Percentiles rank a stretch among this genome's conserved stretches.
Conservation (phyloP, 2,888 invertebrate genomes). For the Drosophila anomelani region DNA sequence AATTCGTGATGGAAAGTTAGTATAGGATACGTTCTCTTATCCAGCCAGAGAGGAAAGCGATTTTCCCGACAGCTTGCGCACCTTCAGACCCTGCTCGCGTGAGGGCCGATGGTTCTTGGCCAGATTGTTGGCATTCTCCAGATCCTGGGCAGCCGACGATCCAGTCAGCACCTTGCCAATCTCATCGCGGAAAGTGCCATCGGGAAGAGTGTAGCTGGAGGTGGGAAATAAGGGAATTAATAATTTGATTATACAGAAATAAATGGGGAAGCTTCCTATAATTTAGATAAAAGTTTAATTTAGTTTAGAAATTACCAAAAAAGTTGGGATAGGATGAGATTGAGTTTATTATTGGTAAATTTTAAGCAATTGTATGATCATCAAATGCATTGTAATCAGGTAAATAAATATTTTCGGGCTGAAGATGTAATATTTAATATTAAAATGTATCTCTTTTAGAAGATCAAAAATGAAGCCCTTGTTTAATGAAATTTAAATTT, state of each 20-base stretch:
- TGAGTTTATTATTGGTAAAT: no score
- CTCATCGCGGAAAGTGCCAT: constrained; percentile 75
- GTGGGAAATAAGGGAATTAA: background rate
- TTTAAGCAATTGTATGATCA: no score
- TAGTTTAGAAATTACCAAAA: background rate
- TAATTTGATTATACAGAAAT: background rate
- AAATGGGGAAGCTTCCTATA: background rate
- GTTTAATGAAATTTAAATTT: no score
- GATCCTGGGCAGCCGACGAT: constrained; percentile 49
- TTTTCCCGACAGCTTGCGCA: constrained; percentile 78
- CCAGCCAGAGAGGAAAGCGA: constrained; percentile 76
- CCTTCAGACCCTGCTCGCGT: constrained; percentile 67
- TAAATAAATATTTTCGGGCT: no score
- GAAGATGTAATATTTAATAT: no score
- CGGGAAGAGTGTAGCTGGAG: constrained; percentile 68
- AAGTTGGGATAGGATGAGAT: no score
- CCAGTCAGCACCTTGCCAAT: constrained; percentile 62
- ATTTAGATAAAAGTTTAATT: background rate
- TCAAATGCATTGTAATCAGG: no score
- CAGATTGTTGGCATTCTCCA: constrained; percentile 59
- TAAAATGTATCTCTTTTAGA: no score
- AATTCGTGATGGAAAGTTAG: constrained; percentile 20
- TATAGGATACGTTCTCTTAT: constrained; percentile 25
- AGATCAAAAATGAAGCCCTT: no score
- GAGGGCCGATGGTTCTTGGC: constrained; percentile 61